phyloP scores from a whole-genome alignment of 1,140 invertebrate genomes.

The Dinoponera quadriceps region DNA sequence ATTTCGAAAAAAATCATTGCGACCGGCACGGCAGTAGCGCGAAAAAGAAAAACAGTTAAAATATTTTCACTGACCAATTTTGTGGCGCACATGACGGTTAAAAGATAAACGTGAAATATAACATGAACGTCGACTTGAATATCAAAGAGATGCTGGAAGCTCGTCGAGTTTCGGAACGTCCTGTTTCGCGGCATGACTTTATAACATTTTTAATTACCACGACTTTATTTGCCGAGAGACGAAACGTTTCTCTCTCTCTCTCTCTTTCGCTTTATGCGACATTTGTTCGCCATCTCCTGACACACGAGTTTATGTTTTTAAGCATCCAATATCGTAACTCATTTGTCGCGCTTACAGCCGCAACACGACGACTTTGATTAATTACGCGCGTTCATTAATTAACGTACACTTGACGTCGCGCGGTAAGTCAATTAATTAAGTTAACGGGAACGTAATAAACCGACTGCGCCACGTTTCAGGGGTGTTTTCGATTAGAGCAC shows the following conservation, averaged over 20 bases:
- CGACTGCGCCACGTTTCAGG: conserved; percentile 41
- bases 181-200: neutral
- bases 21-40: no score
- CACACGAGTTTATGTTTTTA: conserved; percentile 19
- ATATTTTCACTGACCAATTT: neutral
- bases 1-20: neutral
- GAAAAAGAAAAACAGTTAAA: neutral
- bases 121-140: neutral
- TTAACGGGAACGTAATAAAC: conserved; percentile 68
- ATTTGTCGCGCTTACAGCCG: conserved; percentile 43
- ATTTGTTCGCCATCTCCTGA: neutral
- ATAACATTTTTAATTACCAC: conserved; percentile 53
- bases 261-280: neutral
- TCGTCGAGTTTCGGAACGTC: conserved; percentile 3
- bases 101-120: conserved; percentile 1
- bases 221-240: neutral
- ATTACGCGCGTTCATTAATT: conserved; percentile 72
- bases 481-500: conserved; percentile 59
- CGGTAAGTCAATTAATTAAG: conserved; percentile 76
- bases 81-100: neutral
- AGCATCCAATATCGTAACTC: conserved; percentile 36
- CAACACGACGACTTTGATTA: conserved; percentile 63
- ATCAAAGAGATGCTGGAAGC: conserved; percentile 16
- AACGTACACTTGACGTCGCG: conserved; percentile 61
- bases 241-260: neutral